Conservation (phyloP, 2,113 vertebrate genomes). For the Phalacrocorax aristotelis region DNA sequence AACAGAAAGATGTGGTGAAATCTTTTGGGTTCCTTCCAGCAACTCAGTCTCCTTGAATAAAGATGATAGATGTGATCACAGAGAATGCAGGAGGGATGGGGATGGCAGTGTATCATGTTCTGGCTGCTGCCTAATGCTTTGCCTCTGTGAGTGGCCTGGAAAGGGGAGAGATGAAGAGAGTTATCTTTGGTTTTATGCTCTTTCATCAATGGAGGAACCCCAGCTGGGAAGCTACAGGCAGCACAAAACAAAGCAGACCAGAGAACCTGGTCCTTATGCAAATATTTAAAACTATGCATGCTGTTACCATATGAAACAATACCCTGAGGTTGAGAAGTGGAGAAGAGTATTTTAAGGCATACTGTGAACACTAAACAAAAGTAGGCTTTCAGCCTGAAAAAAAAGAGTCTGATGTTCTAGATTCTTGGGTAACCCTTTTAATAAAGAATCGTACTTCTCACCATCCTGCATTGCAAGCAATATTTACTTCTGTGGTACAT, state of each 20-base stretch:
- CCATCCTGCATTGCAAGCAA: not conserved
- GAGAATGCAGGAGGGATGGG: not conserved
- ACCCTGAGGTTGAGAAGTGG: not conserved
- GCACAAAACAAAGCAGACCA: not conserved
- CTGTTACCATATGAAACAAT: not conserved
- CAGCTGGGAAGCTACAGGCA: slow-evolving; percentile 4
- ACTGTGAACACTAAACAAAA: not conserved
- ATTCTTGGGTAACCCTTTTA: not conserved
- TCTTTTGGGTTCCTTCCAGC: not conserved
- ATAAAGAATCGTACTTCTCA: not conserved
- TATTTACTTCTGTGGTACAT: not conserved
- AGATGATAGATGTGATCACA: not conserved
- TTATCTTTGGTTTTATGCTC: slow-evolving; percentile 5
- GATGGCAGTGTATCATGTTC: not conserved
- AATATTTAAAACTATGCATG: not conserved
- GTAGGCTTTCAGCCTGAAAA: not conserved
- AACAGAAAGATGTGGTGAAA: not conserved
- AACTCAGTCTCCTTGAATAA: not conserved
- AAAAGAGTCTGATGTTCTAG: not conserved
- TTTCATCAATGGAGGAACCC: not conserved
- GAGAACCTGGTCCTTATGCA: not conserved
- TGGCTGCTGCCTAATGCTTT: not conserved
- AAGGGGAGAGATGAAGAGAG: not conserved
- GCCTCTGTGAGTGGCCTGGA: not conserved
- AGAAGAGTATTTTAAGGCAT: not conserved